Evolutionary conservation across 2,888 invertebrate genomes (phyloP), one percentile per base, ranked within the genome.

Genomic region (Scaptomyza reducta): DNA sequence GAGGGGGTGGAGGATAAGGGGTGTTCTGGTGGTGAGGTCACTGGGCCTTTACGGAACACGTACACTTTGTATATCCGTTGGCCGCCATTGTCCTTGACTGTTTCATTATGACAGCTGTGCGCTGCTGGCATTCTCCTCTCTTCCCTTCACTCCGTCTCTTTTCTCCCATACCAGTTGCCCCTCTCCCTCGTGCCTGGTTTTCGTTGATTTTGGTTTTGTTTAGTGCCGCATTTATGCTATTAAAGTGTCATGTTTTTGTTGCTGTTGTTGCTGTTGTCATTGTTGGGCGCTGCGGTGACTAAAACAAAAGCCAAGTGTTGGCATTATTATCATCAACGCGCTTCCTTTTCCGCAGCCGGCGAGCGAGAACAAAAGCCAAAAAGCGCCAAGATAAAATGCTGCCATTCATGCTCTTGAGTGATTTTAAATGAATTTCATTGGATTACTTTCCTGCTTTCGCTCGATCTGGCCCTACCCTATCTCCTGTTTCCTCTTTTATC

Each of bases 291-390:
- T 61, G 60, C 61, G 75, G 70, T 63, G 53, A 59, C 73, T 75
- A 58, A 87, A 85, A 82, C 82, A 82, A 82, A 87, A 85, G 82
- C 82, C 86, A 85, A 82, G 82, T 87, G 82, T 81, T 85, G 87
- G 87, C 85, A 70, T 80, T 87, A 77, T 87, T 82, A 83, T 81
- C 76, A 79, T 76, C 81, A 87, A 71, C 85, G 82, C 85, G 87
- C 70, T 82, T 82, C 82, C 82, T 87, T 65, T 82, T 82, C 82
- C 82, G 82, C 74, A 73, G 71, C 69, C 66, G 49, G 38, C 40
- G 40, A 14, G 14, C 2, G 14, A 51, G 59, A 76, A 68, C 79
- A 85, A 74, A 64, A 55, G 51, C 86, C 82, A 68, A 61, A 69
- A 69, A 56, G 50, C 57, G 75, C 25, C 69, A 54, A 87, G 81